phyloP scores from a whole-genome alignment of 2,888 invertebrate genomes.

The Drosophila lacicola region DNA sequence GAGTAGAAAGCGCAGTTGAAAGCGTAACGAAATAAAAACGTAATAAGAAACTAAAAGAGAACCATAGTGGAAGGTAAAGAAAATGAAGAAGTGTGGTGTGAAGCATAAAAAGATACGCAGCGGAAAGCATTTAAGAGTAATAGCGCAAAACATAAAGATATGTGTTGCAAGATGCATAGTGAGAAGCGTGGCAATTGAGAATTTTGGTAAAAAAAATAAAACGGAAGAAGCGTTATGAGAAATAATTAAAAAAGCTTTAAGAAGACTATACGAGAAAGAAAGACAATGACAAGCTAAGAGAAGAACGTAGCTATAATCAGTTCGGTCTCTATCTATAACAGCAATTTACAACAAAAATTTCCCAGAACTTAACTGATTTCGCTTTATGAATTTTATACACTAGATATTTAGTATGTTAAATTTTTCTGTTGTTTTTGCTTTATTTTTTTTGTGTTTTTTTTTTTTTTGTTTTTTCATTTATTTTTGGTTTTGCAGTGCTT shows the following conservation, averaged over 20 bases:
- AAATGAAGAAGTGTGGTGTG: background rate
- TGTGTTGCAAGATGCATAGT: background rate
- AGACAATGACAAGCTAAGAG: no score
- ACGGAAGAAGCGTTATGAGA: no score
- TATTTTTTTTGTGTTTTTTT: background rate
- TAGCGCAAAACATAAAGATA: no score
- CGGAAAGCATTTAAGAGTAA: background rate
- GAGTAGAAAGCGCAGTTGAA: background rate
- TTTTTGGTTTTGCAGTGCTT: slow-evolving; percentile 71
- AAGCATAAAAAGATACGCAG: background rate
- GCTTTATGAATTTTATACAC: background rate
- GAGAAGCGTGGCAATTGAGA: no score
- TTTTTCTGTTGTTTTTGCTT: slow-evolving; percentile 6
- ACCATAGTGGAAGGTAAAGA: background rate
- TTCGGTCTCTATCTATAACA: no score
- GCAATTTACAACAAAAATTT: background rate
- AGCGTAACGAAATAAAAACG: no score
- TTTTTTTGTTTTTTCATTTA: slow-evolving; percentile 18
- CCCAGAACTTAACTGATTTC: background rate
- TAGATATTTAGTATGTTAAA: background rate
- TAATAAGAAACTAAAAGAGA: background rate
- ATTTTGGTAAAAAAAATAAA: no score
- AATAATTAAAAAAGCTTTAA: no score
- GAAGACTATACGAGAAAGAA: no score
- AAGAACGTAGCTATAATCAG: no score